Conservation (phyloP, 2,113 vertebrate species). For the Herpetotheres cachinnans region DNA sequence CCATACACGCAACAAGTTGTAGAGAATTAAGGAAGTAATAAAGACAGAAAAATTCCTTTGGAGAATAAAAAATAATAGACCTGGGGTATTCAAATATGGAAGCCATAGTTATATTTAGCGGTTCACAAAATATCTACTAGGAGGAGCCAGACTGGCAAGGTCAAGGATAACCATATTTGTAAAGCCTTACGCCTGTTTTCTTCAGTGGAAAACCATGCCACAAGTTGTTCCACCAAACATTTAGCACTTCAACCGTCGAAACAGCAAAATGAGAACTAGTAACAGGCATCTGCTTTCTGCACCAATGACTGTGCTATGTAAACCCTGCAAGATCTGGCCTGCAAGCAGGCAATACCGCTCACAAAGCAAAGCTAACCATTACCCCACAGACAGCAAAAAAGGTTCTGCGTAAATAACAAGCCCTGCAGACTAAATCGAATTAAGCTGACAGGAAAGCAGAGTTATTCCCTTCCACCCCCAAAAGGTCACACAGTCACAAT, state of each 20-base stretch:
- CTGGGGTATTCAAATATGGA: neutral
- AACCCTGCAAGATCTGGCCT: neutral
- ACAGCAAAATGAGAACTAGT: neutral
- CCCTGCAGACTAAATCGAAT: neutral
- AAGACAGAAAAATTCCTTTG: neutral
- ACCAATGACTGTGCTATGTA: neutral
- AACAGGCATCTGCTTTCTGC: neutral
- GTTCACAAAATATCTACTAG: neutral
- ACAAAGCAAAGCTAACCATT: neutral
- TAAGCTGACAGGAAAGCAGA: neutral
- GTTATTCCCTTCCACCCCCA: conserved; percentile 10
- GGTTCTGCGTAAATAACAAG: neutral
- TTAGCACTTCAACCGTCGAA: neutral
- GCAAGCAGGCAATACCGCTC: neutral
- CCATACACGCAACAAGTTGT: neutral
- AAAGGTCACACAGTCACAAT: conserved; percentile 13
- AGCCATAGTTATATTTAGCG: neutral
- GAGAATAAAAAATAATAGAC: neutral
- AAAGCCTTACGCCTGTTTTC: neutral
- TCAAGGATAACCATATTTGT: neutral
- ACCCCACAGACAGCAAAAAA: neutral
- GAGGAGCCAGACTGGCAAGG: neutral
- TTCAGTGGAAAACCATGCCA: neutral
- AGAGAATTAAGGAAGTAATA: neutral
- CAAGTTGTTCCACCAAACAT: neutral